Conservation (phyloP, 2,888 invertebrate species). For the Bellardia bayeri region DNA sequence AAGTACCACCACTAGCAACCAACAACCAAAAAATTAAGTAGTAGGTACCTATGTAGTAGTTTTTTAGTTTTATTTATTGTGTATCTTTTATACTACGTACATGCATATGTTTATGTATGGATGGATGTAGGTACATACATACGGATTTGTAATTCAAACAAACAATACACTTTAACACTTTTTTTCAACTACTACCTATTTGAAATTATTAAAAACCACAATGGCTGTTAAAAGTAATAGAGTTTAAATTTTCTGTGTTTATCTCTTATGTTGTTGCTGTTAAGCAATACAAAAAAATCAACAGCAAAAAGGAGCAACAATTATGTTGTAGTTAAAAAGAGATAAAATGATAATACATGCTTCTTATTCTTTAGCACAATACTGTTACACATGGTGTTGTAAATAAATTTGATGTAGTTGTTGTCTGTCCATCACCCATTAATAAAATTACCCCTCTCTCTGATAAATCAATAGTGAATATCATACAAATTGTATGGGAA, state of each 20-base stretch:
- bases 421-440: slow-evolving; percentile 3
- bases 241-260: slow-evolving; percentile 55
- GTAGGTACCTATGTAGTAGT: not conserved
- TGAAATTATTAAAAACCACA: slow-evolving; percentile 76
- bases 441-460: slow-evolving; percentile 47
- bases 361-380: not conserved
- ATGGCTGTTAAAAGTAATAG: slow-evolving; percentile 69
- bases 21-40: not conserved
- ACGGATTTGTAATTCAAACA: slow-evolving; percentile 22
- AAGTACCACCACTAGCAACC: not conserved
- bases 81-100: slow-evolving; percentile 10
- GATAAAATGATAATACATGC: slow-evolving; percentile 55
- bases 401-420: slow-evolving; percentile 32
- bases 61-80: slow-evolving; percentile 4
- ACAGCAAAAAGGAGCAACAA: slow-evolving; percentile 29
- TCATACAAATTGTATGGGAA: not conserved
- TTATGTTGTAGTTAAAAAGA: slow-evolving; percentile 68
- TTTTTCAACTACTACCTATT: slow-evolving; percentile 55
- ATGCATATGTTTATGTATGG: too few relatives aligned
- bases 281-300: slow-evolving; percentile 12
- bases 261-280: slow-evolving; percentile 29
- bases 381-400: not conserved
- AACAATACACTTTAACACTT: slow-evolving; percentile 50
- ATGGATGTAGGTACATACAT: too few relatives aligned
- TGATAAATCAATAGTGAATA: not conserved